These are phyloP conservation scores for Drosophila ogumai DNA, from an alignment of 1,140 invertebrate species.

Conservation along the genomic window DNA sequence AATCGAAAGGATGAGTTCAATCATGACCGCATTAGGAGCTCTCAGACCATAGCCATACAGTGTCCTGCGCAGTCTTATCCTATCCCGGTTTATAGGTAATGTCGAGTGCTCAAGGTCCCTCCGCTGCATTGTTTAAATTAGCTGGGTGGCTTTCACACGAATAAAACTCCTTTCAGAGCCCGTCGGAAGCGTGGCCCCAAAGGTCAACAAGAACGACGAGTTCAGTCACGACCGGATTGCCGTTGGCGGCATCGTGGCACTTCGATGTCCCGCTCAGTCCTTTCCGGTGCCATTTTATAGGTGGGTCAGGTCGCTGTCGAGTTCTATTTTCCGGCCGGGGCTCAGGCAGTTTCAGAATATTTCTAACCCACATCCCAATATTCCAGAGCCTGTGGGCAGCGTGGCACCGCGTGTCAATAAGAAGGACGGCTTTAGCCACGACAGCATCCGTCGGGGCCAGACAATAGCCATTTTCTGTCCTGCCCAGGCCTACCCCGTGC, in stretches of 20 bases:
- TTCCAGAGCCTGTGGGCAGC: constrained; percentile 90
- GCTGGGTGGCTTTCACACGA: background rate
- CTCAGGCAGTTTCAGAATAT: constrained; percentile 4
- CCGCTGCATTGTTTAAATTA: background rate
- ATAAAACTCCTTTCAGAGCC: constrained; percentile 48
- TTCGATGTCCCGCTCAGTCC: constrained; percentile 90
- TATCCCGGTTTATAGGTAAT: constrained; percentile 87
- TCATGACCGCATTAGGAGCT: constrained; percentile 85
- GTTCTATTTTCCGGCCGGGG: background rate
- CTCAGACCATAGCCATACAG: constrained; percentile 86
- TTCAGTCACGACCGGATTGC: constrained; percentile 84
- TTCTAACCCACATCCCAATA: background rate
- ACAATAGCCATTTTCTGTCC: constrained; percentile 85
- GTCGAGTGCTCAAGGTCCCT: constrained; percentile 45
- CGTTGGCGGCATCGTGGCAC: constrained; percentile 70
- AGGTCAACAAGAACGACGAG: constrained; percentile 87
- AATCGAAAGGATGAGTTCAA: constrained; percentile 90
- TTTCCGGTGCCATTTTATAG: constrained; percentile 89
- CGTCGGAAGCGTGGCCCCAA: constrained; percentile 89
- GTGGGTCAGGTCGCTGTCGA: constrained; percentile 77
- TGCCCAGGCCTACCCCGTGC: constrained; percentile 89
- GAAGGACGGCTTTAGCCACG: constrained; percentile 85
- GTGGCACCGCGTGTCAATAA: constrained; percentile 91
- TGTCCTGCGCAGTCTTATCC: constrained; percentile 89
- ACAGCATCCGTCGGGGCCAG: constrained; percentile 84